Evolutionary conservation across 2,113 vertebrate species (phyloP).

Genomic region (Callorhinus ursinus): DNA sequence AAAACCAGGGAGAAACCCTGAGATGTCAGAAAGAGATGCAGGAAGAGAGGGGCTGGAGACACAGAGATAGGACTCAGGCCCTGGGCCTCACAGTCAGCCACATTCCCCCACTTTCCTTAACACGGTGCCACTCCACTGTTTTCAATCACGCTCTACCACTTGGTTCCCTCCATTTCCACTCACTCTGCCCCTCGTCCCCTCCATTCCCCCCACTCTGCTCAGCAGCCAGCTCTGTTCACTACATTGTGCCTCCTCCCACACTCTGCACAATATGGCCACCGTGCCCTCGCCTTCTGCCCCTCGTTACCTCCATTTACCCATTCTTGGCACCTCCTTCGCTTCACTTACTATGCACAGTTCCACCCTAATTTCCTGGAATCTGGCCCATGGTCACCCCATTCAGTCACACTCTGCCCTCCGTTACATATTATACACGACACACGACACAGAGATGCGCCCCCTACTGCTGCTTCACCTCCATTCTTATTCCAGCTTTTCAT

Average conservation of each 20-base stretch:
- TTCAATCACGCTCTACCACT: neutral
- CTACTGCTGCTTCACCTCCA: neutral
- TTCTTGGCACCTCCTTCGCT: neutral
- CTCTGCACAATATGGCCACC: neutral
- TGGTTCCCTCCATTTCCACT: slow-evolving; percentile 5
- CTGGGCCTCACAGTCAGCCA: neutral
- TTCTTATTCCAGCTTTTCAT: neutral
- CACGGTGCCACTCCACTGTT: neutral
- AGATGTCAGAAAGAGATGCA: slow-evolving; percentile 38
- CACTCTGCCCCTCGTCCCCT: neutral
- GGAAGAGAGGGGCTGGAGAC: neutral
- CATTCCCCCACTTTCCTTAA: neutral
- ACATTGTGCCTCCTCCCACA: neutral
- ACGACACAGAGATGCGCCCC: neutral
- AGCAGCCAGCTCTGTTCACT: neutral
- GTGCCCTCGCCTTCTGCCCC: neutral
- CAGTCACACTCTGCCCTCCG: neutral
- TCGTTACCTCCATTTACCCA: neutral
- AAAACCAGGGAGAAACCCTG: slow-evolving; percentile 25
- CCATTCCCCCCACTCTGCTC: neutral
- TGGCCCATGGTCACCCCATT: neutral
- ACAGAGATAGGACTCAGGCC: neutral
- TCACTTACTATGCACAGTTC: neutral
- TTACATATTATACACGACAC: neutral
- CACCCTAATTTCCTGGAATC: neutral